Evolutionary conservation across 1,140 invertebrate genomes (phyloP), one percentile per base, ranked within the genome.

Genomic region (Nephotettix cincticeps): DNA sequence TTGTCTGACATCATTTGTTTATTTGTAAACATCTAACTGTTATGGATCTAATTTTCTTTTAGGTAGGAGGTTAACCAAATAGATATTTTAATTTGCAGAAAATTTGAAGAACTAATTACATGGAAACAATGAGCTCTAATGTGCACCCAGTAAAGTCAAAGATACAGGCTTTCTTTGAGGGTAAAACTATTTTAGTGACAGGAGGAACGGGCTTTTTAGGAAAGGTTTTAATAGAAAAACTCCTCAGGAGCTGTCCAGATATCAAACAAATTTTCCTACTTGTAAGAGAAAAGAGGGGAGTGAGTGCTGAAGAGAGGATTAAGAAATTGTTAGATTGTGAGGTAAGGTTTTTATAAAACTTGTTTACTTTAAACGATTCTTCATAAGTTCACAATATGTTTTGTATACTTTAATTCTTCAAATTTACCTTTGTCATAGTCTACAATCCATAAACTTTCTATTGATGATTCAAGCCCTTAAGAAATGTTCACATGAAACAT

Each of bases 201-300:
- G 80, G 80, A 17, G 80, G 75, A 1, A 87, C 91, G 0, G 92
- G 92, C 30, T 95, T 95, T 77, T 86, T 95, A 80, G 93, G 93
- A 0, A 95, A 95, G 81, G 88, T 92, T 0, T 80, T 95, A 19
- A 84, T 94, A 0, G 93, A 95, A 81, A 95, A 95, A 77, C 78
- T 95, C 0, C 79, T 95, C 2, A 84, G 92, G 73, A 90, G 21
- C 19, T 54, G 23, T 54, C 17, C n/a, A 25, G 6, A 54, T 25
- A n/a, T 54, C 47, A 54, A 19, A 54, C 17, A 54, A 54, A 54
- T 54, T 6, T 19, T 54, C 19, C 6, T 54, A 19, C 19, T 54
- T 9, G 19, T 25, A 6, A 4, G 23, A 54, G 47, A 54, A 54
- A 54, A 54, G 19, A 54, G 17, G 23, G 23, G 47, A 3, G 19